Percentiles rank a stretch among this genome's conserved stretches.
phyloP scores from a whole-genome alignment of 1,140 invertebrate species.

The Leptopilina clavipes region DNA sequence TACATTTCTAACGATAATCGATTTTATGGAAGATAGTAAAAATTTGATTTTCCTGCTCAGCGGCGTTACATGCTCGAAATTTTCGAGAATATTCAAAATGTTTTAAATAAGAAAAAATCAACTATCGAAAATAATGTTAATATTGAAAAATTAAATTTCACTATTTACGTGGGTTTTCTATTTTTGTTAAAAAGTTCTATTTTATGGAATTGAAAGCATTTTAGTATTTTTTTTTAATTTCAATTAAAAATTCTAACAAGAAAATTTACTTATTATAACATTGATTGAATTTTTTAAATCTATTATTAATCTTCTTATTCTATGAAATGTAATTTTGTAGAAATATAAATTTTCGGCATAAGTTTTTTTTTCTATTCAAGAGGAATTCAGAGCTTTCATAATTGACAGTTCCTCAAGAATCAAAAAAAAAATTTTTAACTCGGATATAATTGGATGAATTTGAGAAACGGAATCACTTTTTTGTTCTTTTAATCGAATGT shows the following conservation, averaged over 20 bases:
- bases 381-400: neutral
- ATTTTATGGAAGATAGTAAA: slow-evolving; percentile 27
- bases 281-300: neutral
- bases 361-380: neutral
- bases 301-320: neutral
- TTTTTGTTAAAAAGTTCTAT: too few relatives aligned
- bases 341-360: neutral
- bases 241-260: neutral
- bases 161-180: too few relatives aligned
- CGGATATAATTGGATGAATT: neutral
- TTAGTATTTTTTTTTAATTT: too few relatives aligned
- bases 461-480: neutral
- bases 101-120: neutral
- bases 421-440: neutral
- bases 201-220: too few relatives aligned
- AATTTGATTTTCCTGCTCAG: slow-evolving; percentile 62
- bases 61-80: slow-evolving; percentile 44
- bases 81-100: neutral
- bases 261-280: neutral
- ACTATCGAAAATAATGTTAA: neutral
- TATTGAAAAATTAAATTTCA: neutral
- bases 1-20: slow-evolving; percentile 30
- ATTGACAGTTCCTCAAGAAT: neutral
- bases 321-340: neutral
- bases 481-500: neutral